Conservation (phyloP, 2,797 vertebrate species). For the Distichodus sexfasciatus region DNA sequence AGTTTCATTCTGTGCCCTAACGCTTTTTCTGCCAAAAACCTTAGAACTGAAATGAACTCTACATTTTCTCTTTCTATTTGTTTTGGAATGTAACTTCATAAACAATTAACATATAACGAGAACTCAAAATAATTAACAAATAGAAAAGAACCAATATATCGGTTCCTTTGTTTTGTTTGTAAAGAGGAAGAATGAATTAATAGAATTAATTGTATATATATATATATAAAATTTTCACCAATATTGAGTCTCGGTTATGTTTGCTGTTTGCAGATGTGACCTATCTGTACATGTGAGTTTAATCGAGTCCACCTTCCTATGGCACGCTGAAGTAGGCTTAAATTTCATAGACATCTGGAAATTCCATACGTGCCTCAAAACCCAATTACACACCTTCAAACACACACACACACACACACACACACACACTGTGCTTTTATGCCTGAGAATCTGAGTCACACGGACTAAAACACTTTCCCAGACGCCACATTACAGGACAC, state of each 20-base stretch:
- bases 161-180: no score
- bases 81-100: no score
- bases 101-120: no score
- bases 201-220: no score
- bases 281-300: slow-evolving; percentile 69
- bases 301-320: slow-evolving; percentile 82
- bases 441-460: slow-evolving; percentile 70
- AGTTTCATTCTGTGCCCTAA: slow-evolving; percentile 87
- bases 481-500: no score
- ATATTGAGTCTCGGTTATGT: slow-evolving; percentile 46
- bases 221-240: no score
- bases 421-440: slow-evolving; percentile 86
- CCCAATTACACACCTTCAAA: slow-evolving; percentile 98
- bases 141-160: slow-evolving; percentile 60
- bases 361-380: slow-evolving; percentile 93
- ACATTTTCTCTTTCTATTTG: no score
- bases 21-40: slow-evolving; percentile 78
- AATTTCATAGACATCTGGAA: slow-evolving; percentile 98
- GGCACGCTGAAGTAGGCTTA: slow-evolving; percentile 83
- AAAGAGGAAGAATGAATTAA: no score
- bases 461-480: slow-evolving; percentile 73
- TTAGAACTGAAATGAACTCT: no score
- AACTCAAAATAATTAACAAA: slow-evolving; percentile 64
- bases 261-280: slow-evolving; percentile 52
- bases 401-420: no score